Evolutionary conservation across 35 echinoderm and acorn worm genomes (phyloP).

Genomic region (Heliocidaris erythrogramma): DNA sequence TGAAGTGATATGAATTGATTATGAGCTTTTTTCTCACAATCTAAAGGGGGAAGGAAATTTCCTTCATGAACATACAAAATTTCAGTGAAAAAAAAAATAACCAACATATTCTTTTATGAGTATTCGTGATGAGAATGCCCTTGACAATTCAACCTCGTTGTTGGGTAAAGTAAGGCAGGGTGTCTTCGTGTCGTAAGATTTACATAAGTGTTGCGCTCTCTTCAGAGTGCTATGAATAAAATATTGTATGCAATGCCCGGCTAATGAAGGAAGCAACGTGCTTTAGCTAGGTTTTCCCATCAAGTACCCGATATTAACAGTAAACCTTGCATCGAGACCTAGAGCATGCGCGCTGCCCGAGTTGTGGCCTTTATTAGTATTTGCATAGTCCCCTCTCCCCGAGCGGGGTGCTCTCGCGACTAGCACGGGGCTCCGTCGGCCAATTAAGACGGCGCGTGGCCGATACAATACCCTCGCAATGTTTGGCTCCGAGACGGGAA

Average conservation of each 20-base stretch:
- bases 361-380: conserved; percentile 35
- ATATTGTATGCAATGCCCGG: background rate
- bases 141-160: background rate
- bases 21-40: too few species aligned
- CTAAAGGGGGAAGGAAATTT: too few species aligned
- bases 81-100: too few species aligned
- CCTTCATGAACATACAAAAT: too few species aligned
- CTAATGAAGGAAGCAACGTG: conserved; percentile 26
- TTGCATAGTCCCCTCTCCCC: background rate
- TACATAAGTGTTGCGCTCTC: conserved; percentile 19
- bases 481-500: background rate
- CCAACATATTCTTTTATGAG: too few species aligned
- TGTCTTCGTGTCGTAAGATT: background rate
- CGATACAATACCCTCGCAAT: conserved; percentile 20
- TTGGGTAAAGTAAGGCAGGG: background rate
- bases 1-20: too few species aligned
- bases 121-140: background rate
- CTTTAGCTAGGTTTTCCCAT: background rate
- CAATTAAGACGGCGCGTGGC: conserved; percentile 48
- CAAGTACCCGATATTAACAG: conserved; percentile 22
- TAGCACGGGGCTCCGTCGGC: conserved; percentile 23
- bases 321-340: background rate
- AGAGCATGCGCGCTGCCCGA: background rate
- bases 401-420: conserved; percentile 5
- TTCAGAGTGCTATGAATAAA: conserved; percentile 20